phyloP scores from a whole-genome alignment of 2,888 invertebrate species.

The Lycocerus yunnanus region DNA sequence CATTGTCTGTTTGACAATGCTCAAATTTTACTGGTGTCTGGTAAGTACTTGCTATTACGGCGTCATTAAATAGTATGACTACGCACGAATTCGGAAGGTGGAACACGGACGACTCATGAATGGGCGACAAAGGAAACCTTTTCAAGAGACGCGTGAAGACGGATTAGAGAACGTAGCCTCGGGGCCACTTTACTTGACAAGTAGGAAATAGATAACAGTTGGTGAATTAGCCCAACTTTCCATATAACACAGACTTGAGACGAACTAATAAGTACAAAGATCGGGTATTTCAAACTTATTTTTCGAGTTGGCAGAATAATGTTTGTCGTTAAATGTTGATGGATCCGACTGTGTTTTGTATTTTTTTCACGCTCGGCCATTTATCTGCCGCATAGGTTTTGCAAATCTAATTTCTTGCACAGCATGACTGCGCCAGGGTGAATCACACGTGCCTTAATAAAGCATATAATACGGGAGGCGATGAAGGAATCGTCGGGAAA shows the following conservation, averaged over 20 bases:
- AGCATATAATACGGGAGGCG: conserved; percentile 19
- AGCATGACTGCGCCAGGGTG: conserved; percentile 20
- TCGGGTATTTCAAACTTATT: not conserved
- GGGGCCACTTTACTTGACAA: conserved; percentile 28
- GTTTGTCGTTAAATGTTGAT: not conserved
- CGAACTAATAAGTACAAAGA: not conserved
- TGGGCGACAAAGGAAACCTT: conserved; percentile 20
- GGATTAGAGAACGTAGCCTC: conserved; percentile 27
- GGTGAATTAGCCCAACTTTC: conserved; percentile 28
- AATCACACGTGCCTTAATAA: conserved; percentile 28
- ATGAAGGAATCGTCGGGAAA: conserved; percentile 40
- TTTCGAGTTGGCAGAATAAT: not conserved
- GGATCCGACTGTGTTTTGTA: not conserved
- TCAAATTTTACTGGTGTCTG: not conserved
- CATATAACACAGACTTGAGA: conserved; percentile 18
- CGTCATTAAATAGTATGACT: conserved; percentile 3
- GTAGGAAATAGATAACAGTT: conserved; percentile 24
- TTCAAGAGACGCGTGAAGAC: conserved; percentile 25
- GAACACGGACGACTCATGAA: conserved; percentile 6
- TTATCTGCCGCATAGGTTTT: conserved; percentile 13
- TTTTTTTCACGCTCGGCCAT: conserved; percentile 10
- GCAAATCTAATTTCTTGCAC: conserved; percentile 12
- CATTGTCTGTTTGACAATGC: not conserved
- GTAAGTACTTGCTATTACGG: conserved; percentile 2
- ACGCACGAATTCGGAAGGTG: not conserved